Conservation (phyloP, 2,797 vertebrate species). For the Sphenodon punctatus region DNA sequence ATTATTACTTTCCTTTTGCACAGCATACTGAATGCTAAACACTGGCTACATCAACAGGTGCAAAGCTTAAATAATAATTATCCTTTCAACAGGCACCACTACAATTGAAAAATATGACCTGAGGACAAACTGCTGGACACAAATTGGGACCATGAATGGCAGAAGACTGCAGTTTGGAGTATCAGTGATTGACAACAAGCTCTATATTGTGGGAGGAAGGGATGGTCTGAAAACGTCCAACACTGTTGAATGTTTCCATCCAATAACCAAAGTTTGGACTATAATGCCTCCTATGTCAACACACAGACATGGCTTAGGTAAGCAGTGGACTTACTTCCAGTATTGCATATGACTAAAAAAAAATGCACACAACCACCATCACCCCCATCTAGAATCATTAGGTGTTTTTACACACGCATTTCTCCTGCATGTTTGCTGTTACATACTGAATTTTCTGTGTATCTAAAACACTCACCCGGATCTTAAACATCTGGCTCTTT, state of each 20-base stretch:
- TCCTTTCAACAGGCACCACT: constrained; percentile 82
- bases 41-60: background rate
- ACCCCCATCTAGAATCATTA: too few relatives aligned
- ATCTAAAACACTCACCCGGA: too few relatives aligned
- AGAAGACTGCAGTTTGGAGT: constrained; percentile 95
- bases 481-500: too few relatives aligned
- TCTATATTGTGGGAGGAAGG: constrained; percentile 94
- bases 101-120: constrained; percentile 97
- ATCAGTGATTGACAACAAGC: constrained; percentile 94
- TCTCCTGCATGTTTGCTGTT: too few relatives aligned
- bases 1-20: background rate
- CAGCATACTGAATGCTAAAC: background rate
- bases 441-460: too few relatives aligned
- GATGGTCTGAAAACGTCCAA: constrained; percentile 97
- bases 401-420: too few relatives aligned
- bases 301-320: constrained; percentile 95
- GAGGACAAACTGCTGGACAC: constrained; percentile 92
- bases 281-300: constrained; percentile 98
- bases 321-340: too few relatives aligned
- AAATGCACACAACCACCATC: too few relatives aligned
- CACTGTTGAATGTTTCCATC: constrained; percentile 96
- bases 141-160: constrained; percentile 91
- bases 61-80: background rate
- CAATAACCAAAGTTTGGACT: constrained; percentile 90
- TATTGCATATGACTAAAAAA: too few relatives aligned